Evolutionary conservation across 2,888 invertebrate genomes (phyloP).

Genomic region (Drosophila kambysellisi): DNA sequence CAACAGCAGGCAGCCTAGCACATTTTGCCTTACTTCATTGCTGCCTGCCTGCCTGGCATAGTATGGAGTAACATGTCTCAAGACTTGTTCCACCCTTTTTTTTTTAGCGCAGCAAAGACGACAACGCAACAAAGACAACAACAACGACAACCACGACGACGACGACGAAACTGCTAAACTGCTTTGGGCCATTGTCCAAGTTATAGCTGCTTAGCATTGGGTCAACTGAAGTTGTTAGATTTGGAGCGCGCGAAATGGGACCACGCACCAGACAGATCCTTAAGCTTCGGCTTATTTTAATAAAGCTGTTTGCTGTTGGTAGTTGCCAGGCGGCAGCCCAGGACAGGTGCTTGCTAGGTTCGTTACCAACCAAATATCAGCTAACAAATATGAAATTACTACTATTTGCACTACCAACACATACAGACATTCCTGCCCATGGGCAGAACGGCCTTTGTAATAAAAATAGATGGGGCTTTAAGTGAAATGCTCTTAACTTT

Average conservation of each 20-base stretch:
- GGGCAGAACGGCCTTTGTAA: slow-evolving; percentile 22
- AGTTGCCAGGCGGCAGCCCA: slow-evolving; percentile 24
- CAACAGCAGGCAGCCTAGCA: slow-evolving; percentile 35
- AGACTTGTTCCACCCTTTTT: slow-evolving; percentile 76
- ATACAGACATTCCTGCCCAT: slow-evolving; percentile 14
- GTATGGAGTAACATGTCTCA: slow-evolving; percentile 74
- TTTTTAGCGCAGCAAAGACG: slow-evolving; percentile 46
- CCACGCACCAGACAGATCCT: slow-evolving; percentile 62
- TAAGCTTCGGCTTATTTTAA: slow-evolving; percentile 61
- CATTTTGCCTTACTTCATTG: slow-evolving; percentile 41
- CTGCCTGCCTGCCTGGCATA: slow-evolving; percentile 39
- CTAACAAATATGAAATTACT: slow-evolving; percentile 22
- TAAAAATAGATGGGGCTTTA: slow-evolving; percentile 38
- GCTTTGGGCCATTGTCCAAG: slow-evolving; percentile 77
- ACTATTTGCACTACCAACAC: slow-evolving; percentile 8
- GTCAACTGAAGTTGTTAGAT: slow-evolving; percentile 66
- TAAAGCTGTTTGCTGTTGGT: slow-evolving; percentile 48
- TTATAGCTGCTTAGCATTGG: slow-evolving; percentile 70
- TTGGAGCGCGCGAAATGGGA: slow-evolving; percentile 68
- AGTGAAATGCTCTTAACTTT: slow-evolving; percentile 29
- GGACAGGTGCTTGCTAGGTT: slow-evolving; percentile 56
- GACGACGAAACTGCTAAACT: slow-evolving; percentile 60
- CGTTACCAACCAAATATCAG: slow-evolving; percentile 18
- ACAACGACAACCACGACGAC: slow-evolving; percentile 18
- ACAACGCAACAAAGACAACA: slow-evolving; percentile 38